These are phyloP conservation scores for Halisarca cf. caerulea DNA, from an alignment of 37 sponge, comb jelly and placozoan genomes.

Conservation along the genomic window DNA sequence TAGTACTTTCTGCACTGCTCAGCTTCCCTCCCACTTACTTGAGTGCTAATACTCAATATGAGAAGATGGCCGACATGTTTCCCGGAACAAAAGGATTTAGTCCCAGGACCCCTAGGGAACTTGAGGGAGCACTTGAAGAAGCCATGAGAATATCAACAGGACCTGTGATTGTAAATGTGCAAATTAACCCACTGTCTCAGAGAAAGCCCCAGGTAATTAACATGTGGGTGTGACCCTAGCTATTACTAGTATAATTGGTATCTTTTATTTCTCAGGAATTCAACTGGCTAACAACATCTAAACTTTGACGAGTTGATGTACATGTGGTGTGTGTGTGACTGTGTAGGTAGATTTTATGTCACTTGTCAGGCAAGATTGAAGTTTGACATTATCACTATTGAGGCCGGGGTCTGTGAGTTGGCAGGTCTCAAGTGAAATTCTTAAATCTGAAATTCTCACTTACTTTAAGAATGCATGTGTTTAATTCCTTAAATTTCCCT, in stretches of 20 bases:
- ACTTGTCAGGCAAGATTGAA: too few relatives aligned
- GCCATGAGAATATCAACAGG: slow-evolving; percentile 17
- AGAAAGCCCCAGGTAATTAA: slow-evolving; percentile 78
- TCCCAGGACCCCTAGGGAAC: slow-evolving; percentile 53
- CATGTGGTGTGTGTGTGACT: too few relatives aligned
- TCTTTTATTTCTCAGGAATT: slow-evolving; percentile 46
- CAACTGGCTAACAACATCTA: slow-evolving; percentile 81
- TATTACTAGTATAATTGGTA: too few relatives aligned
- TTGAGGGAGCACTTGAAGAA: slow-evolving; percentile 31
- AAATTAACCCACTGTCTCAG: slow-evolving; percentile 58
- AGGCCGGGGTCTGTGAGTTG: too few relatives aligned
- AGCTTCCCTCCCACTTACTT: slow-evolving; percentile 83
- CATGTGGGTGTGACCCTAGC: too few relatives aligned
- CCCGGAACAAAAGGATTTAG: slow-evolving; percentile 54
- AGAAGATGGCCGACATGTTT: slow-evolving; percentile 72
- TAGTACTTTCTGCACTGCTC: not conserved
- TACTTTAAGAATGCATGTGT: too few relatives aligned
- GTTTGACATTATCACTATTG: too few relatives aligned
- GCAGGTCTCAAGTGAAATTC: too few relatives aligned
- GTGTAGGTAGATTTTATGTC: too few relatives aligned
- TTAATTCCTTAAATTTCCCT: too few relatives aligned
- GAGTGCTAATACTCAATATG: slow-evolving; percentile 52
- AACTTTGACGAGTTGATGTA: slow-evolving; percentile 42
- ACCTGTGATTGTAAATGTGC: slow-evolving; percentile 77
- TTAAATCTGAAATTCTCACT: too few relatives aligned